phyloP scores from a whole-genome alignment of 1,140 invertebrate species.

The Drosophila lowei region DNA sequence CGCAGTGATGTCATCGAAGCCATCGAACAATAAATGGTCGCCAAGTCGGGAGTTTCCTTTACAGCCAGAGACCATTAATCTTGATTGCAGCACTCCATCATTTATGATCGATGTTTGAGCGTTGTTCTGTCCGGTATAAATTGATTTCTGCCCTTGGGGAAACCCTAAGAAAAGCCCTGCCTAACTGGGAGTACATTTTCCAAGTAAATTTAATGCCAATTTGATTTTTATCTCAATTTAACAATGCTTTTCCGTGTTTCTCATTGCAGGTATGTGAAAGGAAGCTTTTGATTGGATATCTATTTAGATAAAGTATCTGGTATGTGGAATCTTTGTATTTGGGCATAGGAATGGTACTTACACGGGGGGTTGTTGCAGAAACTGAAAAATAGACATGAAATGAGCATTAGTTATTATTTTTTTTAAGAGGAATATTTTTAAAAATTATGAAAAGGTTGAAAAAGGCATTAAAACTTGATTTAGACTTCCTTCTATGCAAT shows the following conservation, averaged over 20 bases:
- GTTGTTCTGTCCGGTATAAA: constrained; percentile 15
- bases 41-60: constrained; percentile 52
- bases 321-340: constrained; percentile 5
- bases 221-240: constrained; percentile 2
- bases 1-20: constrained; percentile 36
- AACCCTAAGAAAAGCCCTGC: constrained; percentile 24
- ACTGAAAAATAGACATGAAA: too few species aligned
- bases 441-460: too few species aligned
- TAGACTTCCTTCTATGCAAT: too few species aligned
- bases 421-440: too few species aligned
- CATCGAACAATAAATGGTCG: constrained; percentile 17
- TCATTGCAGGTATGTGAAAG: constrained; percentile 55
- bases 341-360: too few species aligned
- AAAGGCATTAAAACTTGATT: too few species aligned
- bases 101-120: constrained; percentile 69
- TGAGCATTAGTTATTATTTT: too few species aligned
- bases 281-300: not conserved
- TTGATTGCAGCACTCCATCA: constrained; percentile 64
- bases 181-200: constrained; percentile 22
- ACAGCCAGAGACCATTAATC: constrained; percentile 60
- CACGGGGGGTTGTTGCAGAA: too few species aligned
- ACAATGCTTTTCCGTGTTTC: constrained; percentile 16
- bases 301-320: not conserved
- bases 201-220: constrained; percentile 25
- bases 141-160: constrained; percentile 24